These are phyloP conservation scores for Apodemus speciosus DNA, from an alignment of 2,113 vertebrate species.

Conservation along the genomic window DNA sequence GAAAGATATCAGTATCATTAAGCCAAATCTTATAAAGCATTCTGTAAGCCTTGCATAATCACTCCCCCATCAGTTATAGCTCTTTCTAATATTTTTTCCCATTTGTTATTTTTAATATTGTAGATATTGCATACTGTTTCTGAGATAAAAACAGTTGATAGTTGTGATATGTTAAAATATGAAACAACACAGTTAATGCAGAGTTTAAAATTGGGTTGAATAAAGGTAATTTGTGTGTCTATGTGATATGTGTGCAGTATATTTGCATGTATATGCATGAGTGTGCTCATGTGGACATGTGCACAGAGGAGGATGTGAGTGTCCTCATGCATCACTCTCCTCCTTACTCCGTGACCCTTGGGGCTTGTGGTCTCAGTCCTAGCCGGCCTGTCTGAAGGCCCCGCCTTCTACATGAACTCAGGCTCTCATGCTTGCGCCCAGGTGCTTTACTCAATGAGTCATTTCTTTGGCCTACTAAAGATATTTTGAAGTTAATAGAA, in stretches of 20 bases:
- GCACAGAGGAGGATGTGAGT: background rate
- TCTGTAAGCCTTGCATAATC: slow-evolving; percentile 10
- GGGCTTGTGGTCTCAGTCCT: background rate
- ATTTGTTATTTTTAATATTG: slow-evolving; percentile 38
- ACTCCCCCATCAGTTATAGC: background rate
- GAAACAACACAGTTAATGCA: background rate
- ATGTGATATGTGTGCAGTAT: background rate
- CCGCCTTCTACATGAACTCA: background rate
- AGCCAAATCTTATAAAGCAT: slow-evolving; percentile 15
- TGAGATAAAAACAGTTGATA: slow-evolving; percentile 24
- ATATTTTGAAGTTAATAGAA: slow-evolving; percentile 33
- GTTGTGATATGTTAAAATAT: slow-evolving; percentile 17
- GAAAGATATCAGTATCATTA: background rate
- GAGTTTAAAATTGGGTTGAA: slow-evolving; percentile 20
- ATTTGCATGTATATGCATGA: background rate
- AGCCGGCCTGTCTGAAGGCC: background rate
- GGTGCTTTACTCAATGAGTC: background rate
- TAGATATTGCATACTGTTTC: background rate
- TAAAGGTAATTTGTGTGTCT: background rate
- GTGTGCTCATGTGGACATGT: background rate
- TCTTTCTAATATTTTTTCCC: background rate
- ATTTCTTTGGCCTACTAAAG: background rate
- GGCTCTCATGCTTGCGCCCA: background rate
- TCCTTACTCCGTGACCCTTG: background rate
- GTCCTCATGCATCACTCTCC: background rate